Evolutionary conservation across 2,797 vertebrate species (phyloP), one percentile per base, ranked within the genome.

Genomic region (Acanthopagrus latus): DNA sequence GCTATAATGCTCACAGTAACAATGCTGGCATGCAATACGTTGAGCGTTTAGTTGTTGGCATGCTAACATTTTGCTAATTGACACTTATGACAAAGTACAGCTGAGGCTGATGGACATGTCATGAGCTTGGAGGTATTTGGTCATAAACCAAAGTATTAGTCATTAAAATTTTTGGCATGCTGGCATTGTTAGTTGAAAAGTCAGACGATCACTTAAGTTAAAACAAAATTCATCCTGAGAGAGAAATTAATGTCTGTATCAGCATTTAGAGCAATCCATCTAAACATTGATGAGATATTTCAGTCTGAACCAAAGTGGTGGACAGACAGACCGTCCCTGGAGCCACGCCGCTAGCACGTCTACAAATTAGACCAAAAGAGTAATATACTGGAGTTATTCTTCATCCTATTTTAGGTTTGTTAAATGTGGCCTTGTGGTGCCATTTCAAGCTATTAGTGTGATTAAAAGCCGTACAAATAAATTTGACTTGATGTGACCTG

Each of bases 401-500:
- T 60, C 11, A 18, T 38, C 41, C 21, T 33, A 47, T 41, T 68
- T 72, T 52, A 3, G 14, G 41, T 44, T 51, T 43, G 16, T 59
- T 54, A 44, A 72, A 50, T 16, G 18, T 52, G 51, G 43, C 48
- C 59, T 60, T 11, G 20, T 3, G 5, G 41, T 55, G 21, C 12
- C 33, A 20, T 60, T 75, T 47, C 52, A 57, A 60, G 55, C 56
- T 14, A 17, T 78, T 56, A 70, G 4, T 47, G 46, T 50, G 23
- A 85, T 76, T 76, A 58, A 76, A 70, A 18, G 46, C 55, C 46
- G 12, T 55, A 38, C 2, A 72, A 64, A 75, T 74, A 66, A 46
- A 71, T 71, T 17, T 64, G 74, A 78, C 65, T 60, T 76, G 62
- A 74, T 82, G 78, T 65, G 63, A 76, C 70, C 7, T 46, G 65